phyloP scores from a whole-genome alignment of 1,140 invertebrate species.

The Artemia franciscana region DNA sequence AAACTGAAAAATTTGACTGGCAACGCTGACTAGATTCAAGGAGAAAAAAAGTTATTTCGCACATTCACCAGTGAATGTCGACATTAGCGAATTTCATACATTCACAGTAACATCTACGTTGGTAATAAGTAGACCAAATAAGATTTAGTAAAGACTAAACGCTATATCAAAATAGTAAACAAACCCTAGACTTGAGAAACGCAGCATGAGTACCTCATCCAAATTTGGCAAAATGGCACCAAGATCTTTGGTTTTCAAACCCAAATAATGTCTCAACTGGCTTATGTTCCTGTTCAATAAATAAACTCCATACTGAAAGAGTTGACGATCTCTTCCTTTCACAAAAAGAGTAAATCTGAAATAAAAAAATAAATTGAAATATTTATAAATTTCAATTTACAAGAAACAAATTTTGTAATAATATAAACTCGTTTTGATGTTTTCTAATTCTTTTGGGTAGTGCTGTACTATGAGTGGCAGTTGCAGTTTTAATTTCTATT shows the following conservation, averaged over 20 bases:
- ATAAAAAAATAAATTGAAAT: constrained; percentile 7
- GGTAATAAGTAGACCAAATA: too few species aligned
- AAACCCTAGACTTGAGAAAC: constrained; percentile 18
- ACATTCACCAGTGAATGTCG: too few species aligned
- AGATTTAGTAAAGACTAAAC: too few species aligned
- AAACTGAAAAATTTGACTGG: too few species aligned
- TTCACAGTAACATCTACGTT: too few species aligned
- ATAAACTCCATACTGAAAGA: constrained; percentile 59
- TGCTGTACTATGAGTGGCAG: too few species aligned
- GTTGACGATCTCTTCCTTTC: constrained; percentile 42
- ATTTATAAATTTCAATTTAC: not conserved
- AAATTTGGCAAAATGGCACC: constrained; percentile 47
- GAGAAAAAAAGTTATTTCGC: too few species aligned
- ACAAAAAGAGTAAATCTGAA: constrained; percentile 51
- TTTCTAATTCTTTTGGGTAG: not conserved
- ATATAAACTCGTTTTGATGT: not conserved
- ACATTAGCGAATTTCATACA: too few species aligned
- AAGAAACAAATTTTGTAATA: constrained; percentile 9
- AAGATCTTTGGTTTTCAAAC: constrained; percentile 39
- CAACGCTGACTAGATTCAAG: too few species aligned
- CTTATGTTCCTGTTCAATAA: constrained; percentile 70
- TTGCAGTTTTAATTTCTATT: too few species aligned
- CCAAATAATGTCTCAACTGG: constrained; percentile 47
- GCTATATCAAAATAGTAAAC: too few species aligned
- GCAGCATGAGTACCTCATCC: constrained; percentile 29